A percentile compares a stretch with the other conserved stretches of the same genome.
Conservation (phyloP, 1,140 invertebrate species). For the Zaprionus ornatus region DNA sequence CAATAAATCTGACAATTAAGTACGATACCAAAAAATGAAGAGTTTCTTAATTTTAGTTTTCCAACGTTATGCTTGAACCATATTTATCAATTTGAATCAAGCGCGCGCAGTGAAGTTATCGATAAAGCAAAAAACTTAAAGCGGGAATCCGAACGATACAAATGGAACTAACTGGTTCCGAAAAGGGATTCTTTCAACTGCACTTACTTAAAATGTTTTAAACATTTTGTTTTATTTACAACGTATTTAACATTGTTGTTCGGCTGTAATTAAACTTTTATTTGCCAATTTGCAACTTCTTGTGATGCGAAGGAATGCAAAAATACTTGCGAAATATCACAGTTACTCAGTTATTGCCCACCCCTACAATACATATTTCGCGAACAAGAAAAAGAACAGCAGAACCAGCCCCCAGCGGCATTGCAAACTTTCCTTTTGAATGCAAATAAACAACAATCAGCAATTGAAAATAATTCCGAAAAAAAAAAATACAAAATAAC, state of each 20-base stretch:
- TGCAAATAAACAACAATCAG: neutral
- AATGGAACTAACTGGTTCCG: neutral
- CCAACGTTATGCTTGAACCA: neutral
- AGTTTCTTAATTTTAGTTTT: neutral
- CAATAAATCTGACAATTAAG: neutral
- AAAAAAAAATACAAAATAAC: neutral
- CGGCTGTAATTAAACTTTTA: neutral
- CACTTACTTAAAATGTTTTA: neutral
- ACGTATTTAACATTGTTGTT: neutral
- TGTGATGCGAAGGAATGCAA: neutral
- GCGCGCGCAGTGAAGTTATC: neutral
- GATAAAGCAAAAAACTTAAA: neutral
- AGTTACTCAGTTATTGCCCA: neutral
- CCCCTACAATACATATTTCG: slow-evolving; percentile 18
- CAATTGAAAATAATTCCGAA: slow-evolving; percentile 1
- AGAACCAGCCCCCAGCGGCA: slow-evolving; percentile 16
- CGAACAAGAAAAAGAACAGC: slow-evolving; percentile 14
- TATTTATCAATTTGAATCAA: neutral
- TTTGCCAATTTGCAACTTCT: neutral
- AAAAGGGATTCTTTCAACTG: neutral
- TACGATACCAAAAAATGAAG: neutral
- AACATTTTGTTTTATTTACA: neutral
- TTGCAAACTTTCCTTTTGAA: slow-evolving; percentile 3
- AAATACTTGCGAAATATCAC: neutral
- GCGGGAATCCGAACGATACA: neutral